Evolutionary conservation across 2,113 vertebrate species (phyloP), one percentile per base, ranked within the genome.

Genomic region (Vanacampus margaritifer): DNA sequence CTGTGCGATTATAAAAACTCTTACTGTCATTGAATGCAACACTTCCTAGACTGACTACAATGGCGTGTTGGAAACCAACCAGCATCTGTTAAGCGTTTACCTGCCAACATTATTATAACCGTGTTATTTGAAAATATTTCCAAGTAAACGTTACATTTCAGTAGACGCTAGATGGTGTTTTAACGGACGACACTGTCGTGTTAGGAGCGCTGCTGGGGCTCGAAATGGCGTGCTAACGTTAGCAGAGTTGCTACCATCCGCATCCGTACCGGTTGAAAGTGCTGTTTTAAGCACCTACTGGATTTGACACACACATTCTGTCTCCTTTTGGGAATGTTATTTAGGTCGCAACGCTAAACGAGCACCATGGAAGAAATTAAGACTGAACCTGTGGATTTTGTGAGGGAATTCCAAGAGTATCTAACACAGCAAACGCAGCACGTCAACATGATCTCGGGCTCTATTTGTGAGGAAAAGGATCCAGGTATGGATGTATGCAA

Each of bases 401-500:
- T 99, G 59, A 98, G 97, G 72, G 97, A 99, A 88, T 99, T 99
- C 79, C 97, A 98, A 84, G 97, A 99, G 65, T 99, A 99, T 81
- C 92, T 99, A 62, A 98, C 94, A 0, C 96, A 98, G 68, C 97
- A 99, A 90, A 99, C 97, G 13, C 96, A 99, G 50, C 97, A 99
- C 77, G 97, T 99, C 69, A 99, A 99, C 87, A 98, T 98, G 96
- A 99, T 99, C 79, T 99, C 97, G 6, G 97, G 97, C 57, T 98
- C 96, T 0, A 95, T 99, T 43, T 93, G 94, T 70, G 94, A 94
- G 1, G 96, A 95, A 65, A 98, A 96, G 57, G 96, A 98, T 61
- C 78, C 92, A 1, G 92, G 60, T 62, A 41, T 2, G 59, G n/a
- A 19, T 57, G 35, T 11, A 17, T 26, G 7, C 5, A 16, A 32